Conservation (phyloP, 2,113 vertebrate genomes). For the Semicossyphus pulcher region DNA sequence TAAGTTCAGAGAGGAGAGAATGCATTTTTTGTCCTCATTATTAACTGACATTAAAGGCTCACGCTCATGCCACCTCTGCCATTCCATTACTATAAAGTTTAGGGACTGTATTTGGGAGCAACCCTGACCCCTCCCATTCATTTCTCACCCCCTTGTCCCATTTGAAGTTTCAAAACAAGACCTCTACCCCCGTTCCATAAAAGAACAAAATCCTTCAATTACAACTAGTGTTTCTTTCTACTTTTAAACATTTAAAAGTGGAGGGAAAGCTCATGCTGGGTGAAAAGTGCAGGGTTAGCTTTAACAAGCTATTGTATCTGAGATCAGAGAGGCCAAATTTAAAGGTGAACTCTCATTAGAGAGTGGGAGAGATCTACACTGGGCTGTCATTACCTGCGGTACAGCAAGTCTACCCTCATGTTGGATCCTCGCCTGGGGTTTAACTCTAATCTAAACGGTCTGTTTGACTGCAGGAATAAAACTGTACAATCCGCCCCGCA, state of each 20-base stretch:
- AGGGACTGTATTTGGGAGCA: too few relatives aligned
- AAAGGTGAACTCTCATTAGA: conserved; percentile 61
- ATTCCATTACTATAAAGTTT: too few relatives aligned
- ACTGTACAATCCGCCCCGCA: neutral
- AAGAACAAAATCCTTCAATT: neutral
- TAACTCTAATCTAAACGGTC: conserved; percentile 59
- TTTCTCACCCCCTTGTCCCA: too few relatives aligned
- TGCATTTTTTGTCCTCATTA: too few relatives aligned
- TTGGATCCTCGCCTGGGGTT: conserved; percentile 44
- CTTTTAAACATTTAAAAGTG: conserved; percentile 19
- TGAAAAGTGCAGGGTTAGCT: conserved; percentile 27
- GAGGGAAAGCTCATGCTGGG: conserved; percentile 31
- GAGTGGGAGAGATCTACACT: conserved; percentile 2
- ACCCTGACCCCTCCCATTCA: too few relatives aligned
- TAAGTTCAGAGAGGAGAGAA: too few relatives aligned
- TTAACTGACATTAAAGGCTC: too few relatives aligned
- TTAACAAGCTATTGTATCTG: conserved; percentile 67
- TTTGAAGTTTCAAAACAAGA: neutral
- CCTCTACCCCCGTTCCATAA: neutral
- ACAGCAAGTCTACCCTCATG: conserved; percentile 17
- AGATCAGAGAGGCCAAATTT: conserved; percentile 59
- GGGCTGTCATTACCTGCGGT: conserved; percentile 30
- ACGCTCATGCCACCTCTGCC: too few relatives aligned
- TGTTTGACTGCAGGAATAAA: conserved; percentile 26
- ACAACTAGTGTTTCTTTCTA: neutral